These are phyloP conservation scores for Penaeus vannamei DNA, from an alignment of 1,140 invertebrate genomes.

Conservation along the genomic window DNA sequence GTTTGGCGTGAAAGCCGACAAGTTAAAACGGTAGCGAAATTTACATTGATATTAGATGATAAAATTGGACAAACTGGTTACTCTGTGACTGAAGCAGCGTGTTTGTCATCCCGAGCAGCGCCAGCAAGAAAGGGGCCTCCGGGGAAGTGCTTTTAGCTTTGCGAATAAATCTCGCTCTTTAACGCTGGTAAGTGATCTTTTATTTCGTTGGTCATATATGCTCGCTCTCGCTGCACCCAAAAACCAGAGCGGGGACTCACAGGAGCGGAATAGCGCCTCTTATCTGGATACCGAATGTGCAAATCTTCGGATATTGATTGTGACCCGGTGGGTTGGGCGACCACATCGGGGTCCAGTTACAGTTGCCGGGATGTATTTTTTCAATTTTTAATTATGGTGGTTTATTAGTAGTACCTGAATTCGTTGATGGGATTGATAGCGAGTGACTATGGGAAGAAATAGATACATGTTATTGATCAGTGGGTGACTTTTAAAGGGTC, in stretches of 20 bases:
- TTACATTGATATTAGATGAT: slow-evolving; percentile 15
- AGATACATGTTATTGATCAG: not conserved
- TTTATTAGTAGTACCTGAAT: too few relatives aligned
- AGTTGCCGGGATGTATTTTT: slow-evolving; percentile 57
- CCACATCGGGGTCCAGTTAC: slow-evolving; percentile 48
- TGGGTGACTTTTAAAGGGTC: not conserved
- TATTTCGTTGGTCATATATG: too few relatives aligned
- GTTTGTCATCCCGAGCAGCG: slow-evolving; percentile 60
- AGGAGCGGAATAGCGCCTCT: not conserved
- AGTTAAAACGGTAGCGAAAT: too few relatives aligned
- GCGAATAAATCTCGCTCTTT: too few relatives aligned
- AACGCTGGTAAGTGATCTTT: too few relatives aligned
- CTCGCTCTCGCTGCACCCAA: too few relatives aligned
- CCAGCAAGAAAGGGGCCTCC: slow-evolving; percentile 48
- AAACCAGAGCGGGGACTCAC: too few relatives aligned
- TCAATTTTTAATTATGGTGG: not conserved
- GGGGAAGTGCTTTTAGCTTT: slow-evolving; percentile 1
- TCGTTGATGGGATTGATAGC: too few relatives aligned
- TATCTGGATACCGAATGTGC: slow-evolving; percentile 39
- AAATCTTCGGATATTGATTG: slow-evolving; percentile 63
- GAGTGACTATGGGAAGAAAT: too few relatives aligned
- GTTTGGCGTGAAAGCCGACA: too few relatives aligned
- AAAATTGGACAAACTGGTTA: slow-evolving; percentile 65
- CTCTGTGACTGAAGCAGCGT: slow-evolving; percentile 64
- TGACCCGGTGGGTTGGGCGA: slow-evolving; percentile 54